phyloP scores from a whole-genome alignment of 2,888 invertebrate genomes.

The Tachina grossa region DNA sequence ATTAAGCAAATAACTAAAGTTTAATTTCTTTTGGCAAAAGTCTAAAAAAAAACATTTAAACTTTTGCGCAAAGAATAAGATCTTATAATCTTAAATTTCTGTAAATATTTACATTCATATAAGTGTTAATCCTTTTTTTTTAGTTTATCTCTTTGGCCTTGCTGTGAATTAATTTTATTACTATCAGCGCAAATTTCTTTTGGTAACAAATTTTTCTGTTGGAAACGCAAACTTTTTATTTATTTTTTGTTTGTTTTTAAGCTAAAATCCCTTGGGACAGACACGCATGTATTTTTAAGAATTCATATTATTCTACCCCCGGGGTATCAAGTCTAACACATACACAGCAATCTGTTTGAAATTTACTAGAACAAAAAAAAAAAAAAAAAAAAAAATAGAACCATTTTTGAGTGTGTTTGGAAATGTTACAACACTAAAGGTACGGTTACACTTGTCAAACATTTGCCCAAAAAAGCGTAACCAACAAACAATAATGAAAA shows the following conservation, averaged over 20 bases:
- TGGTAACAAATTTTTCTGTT: not conserved
- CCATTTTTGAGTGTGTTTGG: not conserved
- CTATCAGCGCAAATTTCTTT: not conserved
- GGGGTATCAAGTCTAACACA: constrained; percentile 19
- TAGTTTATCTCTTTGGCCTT: constrained; percentile 3
- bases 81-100: not conserved
- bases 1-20: too few species aligned
- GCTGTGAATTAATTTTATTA: constrained; percentile 9
- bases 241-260: not conserved
- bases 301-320: not conserved
- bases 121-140: not conserved
- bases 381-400: not conserved
- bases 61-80: too few species aligned
- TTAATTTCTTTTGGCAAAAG: too few species aligned
- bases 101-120: not conserved
- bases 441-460: too few species aligned
- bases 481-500: too few species aligned
- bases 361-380: not conserved
- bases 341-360: constrained; percentile 3
- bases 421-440: not conserved
- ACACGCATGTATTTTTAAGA: not conserved
- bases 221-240: too few species aligned
- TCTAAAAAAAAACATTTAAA: too few species aligned
- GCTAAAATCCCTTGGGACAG: constrained; percentile 11
- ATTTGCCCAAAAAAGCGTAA: too few species aligned